These are phyloP conservation scores for Helogale parvula DNA, from an alignment of 2,113 vertebrate genomes.

Conservation along the genomic window DNA sequence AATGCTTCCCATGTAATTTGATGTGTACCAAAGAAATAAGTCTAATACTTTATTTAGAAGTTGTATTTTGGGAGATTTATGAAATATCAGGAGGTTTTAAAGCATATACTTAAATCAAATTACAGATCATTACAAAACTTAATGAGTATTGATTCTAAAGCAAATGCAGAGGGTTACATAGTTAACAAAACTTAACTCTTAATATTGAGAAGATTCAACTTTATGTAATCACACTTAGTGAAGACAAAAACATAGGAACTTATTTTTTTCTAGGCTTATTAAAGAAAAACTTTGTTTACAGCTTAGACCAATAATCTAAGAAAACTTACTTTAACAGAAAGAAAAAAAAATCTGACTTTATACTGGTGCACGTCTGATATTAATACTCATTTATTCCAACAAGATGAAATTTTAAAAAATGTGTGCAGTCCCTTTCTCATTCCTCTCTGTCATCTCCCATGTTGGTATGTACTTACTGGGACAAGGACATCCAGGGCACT, in stretches of 20 bases:
- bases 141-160: background rate
- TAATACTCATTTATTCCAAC: background rate
- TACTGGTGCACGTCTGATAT: background rate
- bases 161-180: background rate
- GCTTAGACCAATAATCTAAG: background rate
- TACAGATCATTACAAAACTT: background rate
- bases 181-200: background rate
- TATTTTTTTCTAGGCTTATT: background rate
- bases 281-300: background rate
- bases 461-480: background rate
- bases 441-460: background rate
- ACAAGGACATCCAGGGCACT: background rate
- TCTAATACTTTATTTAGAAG: background rate
- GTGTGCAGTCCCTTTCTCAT: background rate
- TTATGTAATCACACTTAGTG: background rate
- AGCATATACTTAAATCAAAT: background rate
- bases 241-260: background rate
- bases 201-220: background rate
- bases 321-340: background rate
- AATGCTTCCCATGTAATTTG: background rate
- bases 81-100: background rate
- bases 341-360: background rate
- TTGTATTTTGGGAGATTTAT: background rate
- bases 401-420: background rate
- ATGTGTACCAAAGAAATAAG: background rate